Base-by-base conservation (phyloP, 1,140 invertebrate genomes). In the Rhyzopertha dominica region DNA sequence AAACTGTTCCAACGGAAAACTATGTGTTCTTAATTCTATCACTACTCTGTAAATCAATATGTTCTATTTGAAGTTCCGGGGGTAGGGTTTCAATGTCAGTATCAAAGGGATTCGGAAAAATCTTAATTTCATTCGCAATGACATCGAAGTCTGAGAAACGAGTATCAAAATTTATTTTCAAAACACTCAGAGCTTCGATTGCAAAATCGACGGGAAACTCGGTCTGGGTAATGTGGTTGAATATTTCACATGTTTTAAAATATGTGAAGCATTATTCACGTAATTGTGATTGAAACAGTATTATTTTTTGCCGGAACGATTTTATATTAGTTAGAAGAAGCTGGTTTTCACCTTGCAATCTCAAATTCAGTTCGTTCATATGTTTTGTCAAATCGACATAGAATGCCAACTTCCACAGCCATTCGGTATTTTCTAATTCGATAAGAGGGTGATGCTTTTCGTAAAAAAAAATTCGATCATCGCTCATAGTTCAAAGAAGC, bases 291-390 rank as follows among this genome's bases (percentile, higher is more conserved):
- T 46, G 28, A 44, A 52, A 52, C 24, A 43, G 28, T 43, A 49
- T 39, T 14, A 51, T 18, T 48, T 48, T 51, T 28, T 53, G 24
- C 24, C 36, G 24, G 37, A 53, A 53, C 20, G 42, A 47, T 43
- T 50, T 50, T 32, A 47, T 51, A 38, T 47, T 37, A 45, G 44
- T 48, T 37, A 40, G 40, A 34, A 51, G 42, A 54, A 32, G 51
- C 48, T 55, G 50, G 45, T 49, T 54, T 54, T 50, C 43, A 49
- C 49, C 49, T 55, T 55, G 45, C 28, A 53, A 55, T 49, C 34
- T 49, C 34, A 49, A 54, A 48, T 51, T 54, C 18, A 51, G 48
- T 43, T 51, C 37, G 34, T 51, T 51, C 49, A 54, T 25, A 51
- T 48, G 51, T 51, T 51, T 54, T 41, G 54, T 54, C 28, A 44